These are phyloP conservation scores for Salmo trutta DNA, from an alignment of 2,797 vertebrate genomes.

Conservation along the genomic window DNA sequence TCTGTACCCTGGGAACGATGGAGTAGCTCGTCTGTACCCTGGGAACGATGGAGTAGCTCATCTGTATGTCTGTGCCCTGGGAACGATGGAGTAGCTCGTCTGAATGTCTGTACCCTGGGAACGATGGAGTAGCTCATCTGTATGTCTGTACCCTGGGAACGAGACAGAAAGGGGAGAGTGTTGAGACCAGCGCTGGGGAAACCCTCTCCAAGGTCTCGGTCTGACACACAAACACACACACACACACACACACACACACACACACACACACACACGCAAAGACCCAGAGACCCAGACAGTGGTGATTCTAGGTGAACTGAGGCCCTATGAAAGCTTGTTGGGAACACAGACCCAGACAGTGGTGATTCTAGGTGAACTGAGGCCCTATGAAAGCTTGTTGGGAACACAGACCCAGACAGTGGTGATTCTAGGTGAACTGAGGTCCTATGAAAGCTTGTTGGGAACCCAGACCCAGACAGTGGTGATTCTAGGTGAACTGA, in stretches of 20 bases:
- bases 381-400: no score
- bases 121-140: no score
- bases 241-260: not conserved
- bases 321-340: conserved; percentile 36
- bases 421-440: no score
- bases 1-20: no score
- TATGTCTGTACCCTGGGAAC: conserved; percentile 19
- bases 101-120: no score
- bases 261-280: not conserved
- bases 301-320: conserved; percentile 56
- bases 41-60: no score
- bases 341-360: conserved; percentile 17
- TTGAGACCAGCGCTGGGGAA: conserved; percentile 53
- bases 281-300: conserved; percentile 2
- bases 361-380: no score
- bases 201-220: conserved; percentile 9
- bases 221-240: conserved; percentile 18
- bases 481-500: not conserved
- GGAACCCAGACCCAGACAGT: not conserved
- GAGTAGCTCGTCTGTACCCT: no score
- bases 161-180: conserved; percentile 29
- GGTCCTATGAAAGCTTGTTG: no score
- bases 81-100: no score
- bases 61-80: no score
- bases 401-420: conserved; percentile 3